Evolutionary conservation across 2,797 vertebrate genomes (phyloP), one percentile per base, ranked within the genome.

Genomic region (Dryobates pubescens): DNA sequence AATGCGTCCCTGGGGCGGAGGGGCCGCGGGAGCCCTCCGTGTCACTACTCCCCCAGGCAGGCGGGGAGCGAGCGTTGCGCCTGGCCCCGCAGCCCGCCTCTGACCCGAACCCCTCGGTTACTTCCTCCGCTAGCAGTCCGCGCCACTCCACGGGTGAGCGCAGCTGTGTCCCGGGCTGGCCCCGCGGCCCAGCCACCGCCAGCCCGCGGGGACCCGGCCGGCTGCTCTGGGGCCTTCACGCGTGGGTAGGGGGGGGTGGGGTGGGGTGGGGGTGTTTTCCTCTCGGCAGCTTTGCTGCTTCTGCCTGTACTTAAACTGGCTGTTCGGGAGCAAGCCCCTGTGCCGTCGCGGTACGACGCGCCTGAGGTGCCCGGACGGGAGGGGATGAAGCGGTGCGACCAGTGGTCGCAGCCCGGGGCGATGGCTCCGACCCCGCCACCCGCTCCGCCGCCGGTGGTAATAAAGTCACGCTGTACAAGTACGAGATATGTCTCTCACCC

Each of bases 131-230:
- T 63, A 36, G 87, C 74, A 83, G 23, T 8, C 62, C 70, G 41
- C 41, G 78, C 82, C 26, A 71, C 88, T 65, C 83, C 70, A 84
- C 78, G 81, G 49, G 49, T 24, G 83, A 92, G 82, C 34, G 69
- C 49, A 8, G 90, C 89, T 74, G 30, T n/a, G 72, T 82, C 94
- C 86, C 86, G 36, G 34, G 81, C 89, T 88, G 71, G 65, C 88
- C 74, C 58, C 41, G 75, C 91, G 17, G 94, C 92, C 93, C 96
- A 90, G 36, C 30, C 67, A n/a, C 75, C 32, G 32, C 17, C 64
- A n/a, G 34, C 38, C 38, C 49, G n/a, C 43, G 51, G 83, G 62
- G 51, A 83, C n/a, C 14, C 26, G 27, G 65, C 34, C 20, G 26
- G 71, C 36, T 26, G n/a, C 72, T 49, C 19, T 27, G 64, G 78